Evolutionary conservation across 2,888 invertebrate species (phyloP), one percentile per base, ranked within the genome.

Genomic region (Argyra leucocephala): DNA sequence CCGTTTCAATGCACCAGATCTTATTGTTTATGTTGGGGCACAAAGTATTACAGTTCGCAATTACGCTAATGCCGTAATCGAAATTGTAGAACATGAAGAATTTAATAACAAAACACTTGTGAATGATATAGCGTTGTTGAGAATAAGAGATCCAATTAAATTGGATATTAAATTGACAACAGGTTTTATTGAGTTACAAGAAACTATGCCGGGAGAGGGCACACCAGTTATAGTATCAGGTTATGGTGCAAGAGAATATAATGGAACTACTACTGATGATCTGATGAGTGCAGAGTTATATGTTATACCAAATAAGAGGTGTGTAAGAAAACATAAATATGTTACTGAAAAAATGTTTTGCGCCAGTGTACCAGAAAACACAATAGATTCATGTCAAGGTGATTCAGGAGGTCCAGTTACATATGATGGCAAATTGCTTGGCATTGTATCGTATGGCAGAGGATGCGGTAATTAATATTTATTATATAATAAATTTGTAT

Each of bases 391-490:
- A 22, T 82, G 81, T 68, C 77, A 72, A 61, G 76, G 75, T 7
- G 74, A 75, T 65, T 69, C 75, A 0, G 75, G 76, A 21, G 76
- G 76, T 31, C 74, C 75, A 1, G 60, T 76, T 65, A 70, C 73
- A 0, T 65, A 66, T 18, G 63, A 69, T 0, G 63, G 65, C 5
- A 22, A 66, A 22, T 65, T 74, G 18, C 69, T 71, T 15, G 75
- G 81, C 22, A 75, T 80, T 58, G 78, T 79, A 0, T 79, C 80
- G 1, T 80, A 79, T 79, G 81, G 80, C 2, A 73, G 76, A 64
- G 78, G 77, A 2, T 81, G 81, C 67, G 81, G 76, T 1, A 48
- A 37, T 18, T 48, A 31, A 10, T 10, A 31, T 31, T 31, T 6
- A 37, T 26, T 26, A 6, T 6, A 26, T 6, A 26, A 26, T 6